Evolutionary conservation across 2,797 vertebrate genomes (phyloP).

Genomic region (Poeciliopsis presidionis): DNA sequence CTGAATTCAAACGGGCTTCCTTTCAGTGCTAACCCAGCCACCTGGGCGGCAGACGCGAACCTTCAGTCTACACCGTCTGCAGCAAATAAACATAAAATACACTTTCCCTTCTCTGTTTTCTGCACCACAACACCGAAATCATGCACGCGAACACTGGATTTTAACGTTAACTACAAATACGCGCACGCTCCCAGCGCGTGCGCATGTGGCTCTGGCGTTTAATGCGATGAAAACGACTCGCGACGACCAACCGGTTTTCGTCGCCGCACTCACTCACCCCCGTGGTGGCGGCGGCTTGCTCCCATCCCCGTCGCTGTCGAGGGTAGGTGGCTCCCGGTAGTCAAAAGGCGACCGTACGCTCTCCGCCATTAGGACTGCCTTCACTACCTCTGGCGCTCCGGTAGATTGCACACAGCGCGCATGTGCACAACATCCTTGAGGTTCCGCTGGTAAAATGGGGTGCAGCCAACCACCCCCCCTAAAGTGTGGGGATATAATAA

Average conservation of each 20-base stretch:
- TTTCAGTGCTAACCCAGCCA: neutral
- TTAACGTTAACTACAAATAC: conserved; percentile 52
- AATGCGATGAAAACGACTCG: conserved; percentile 13
- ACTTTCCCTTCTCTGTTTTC: conserved; percentile 25
- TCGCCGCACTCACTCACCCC: conserved; percentile 73
- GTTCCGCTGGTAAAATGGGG: conserved; percentile 73
- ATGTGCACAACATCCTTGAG: conserved; percentile 75
- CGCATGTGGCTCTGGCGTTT: conserved; percentile 37
- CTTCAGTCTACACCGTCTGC: neutral
- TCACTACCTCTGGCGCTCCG: conserved; percentile 72
- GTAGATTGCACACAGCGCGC: conserved; percentile 65
- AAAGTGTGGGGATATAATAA: neutral
- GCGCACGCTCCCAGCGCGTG: conserved; percentile 56
- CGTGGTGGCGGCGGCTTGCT: conserved; percentile 82
- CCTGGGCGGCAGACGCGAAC: neutral
- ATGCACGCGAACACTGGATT: conserved; percentile 61
- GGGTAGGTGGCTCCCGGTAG: conserved; percentile 87
- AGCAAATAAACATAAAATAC: neutral
- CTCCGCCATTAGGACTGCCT: conserved; percentile 86
- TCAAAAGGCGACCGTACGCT: conserved; percentile 86
- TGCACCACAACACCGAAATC: conserved; percentile 43
- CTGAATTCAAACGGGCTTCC: conserved; percentile 13
- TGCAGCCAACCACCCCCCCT: conserved; percentile 43
- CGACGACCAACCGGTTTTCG: neutral
- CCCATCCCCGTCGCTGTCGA: conserved; percentile 87